Percentiles rank a stretch among this genome's conserved stretches.
Evolutionary conservation across 2,797 vertebrate genomes (phyloP).

Genomic region (Prunella strophiata): DNA sequence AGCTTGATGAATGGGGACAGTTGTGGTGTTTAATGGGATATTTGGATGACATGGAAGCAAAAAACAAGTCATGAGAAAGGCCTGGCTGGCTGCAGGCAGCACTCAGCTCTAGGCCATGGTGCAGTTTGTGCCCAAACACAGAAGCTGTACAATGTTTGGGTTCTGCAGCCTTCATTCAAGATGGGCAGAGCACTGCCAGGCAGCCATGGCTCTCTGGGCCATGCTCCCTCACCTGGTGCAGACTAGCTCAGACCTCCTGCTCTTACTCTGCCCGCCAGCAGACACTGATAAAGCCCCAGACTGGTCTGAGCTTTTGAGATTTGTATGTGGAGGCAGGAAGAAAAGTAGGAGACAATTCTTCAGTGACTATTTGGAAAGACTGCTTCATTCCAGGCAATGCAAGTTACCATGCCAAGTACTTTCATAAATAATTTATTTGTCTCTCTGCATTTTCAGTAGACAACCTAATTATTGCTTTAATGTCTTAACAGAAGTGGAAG

Average conservation of each 20-base stretch:
- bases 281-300: not conserved
- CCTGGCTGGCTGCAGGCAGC: not conserved
- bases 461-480: slow-evolving; percentile 24
- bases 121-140: not conserved
- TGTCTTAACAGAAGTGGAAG: slow-evolving; percentile 45
- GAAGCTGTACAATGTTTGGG: not conserved
- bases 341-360: not conserved
- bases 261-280: not conserved
- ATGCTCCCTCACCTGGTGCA: not conserved
- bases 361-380: not conserved
- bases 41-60: not conserved
- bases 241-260: not conserved
- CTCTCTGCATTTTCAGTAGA: slow-evolving; percentile 29
- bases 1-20: not conserved
- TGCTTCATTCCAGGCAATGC: not conserved
- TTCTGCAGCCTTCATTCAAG: not conserved
- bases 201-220: not conserved
- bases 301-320: not conserved
- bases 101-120: accelerated
- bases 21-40: not conserved
- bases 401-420: slow-evolving; percentile 6
- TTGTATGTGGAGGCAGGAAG: not conserved
- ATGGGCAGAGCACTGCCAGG: not conserved
- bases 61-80: not conserved
- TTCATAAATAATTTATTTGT: slow-evolving; percentile 60